Evolutionary conservation across 2,888 invertebrate species (phyloP), one percentile per base, ranked within the genome.

Genomic region (Actias luna): DNA sequence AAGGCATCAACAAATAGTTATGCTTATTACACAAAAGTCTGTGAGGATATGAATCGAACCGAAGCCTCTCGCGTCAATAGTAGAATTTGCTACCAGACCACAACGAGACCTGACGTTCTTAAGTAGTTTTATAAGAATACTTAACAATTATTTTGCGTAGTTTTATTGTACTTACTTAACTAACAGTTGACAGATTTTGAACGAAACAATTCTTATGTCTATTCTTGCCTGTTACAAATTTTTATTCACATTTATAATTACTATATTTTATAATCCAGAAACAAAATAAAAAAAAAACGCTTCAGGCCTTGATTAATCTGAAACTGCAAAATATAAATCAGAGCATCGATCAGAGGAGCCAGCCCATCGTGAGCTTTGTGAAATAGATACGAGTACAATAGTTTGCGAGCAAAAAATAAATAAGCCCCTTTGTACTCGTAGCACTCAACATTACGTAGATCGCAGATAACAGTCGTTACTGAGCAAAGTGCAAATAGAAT

Each of bases 361-460:
- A 73, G 79, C 84, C 81, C 80, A 77, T 80, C 75, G 77, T 84
- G 84, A 82, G 89, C 89, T 84, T 89, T 77, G 78, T 76, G 72
- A 81, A 78, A 71, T 79, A 84, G 85, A 88, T 88, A 86, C n/a
- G n/a, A n/a, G n/a, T n/a, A n/a, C 78, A 78, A 83, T 80, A 84
- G 87, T 87, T 84, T 77, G 77, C 75, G 67, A 77, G 78, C 72
- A 75, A 88, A 88, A 89, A 89, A 65, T 63, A 69, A 69, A 67
- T 69, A 67, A 63, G 60, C 33, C 74, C 77, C 79, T 82, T 80
- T n/a, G n/a, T n/a, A n/a, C n/a, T n/a, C n/a, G 77, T 79, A 77
- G 83, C 83, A 81, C 80, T 87, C 79, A 84, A 83, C 85, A 88
- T 88, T 87, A 87, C 87, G 82, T 84, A 86, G 91, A 91, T 91